Conservation (phyloP, 2,888 invertebrate species). For the Entomobrya proxima region DNA sequence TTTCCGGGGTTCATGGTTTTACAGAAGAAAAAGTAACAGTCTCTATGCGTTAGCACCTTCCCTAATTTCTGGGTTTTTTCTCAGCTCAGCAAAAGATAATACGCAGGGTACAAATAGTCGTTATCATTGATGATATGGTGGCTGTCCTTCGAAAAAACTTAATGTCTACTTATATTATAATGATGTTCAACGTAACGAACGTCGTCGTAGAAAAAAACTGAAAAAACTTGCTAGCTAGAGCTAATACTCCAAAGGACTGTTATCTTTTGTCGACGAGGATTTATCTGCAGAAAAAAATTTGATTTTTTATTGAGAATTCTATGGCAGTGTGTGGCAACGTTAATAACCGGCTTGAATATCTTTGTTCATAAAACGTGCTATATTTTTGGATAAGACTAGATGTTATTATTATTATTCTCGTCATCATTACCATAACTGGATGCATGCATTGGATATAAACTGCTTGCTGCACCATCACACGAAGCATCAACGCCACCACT, state of each 20-base stretch:
- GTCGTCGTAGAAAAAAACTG: background rate
- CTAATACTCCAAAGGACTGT: background rate
- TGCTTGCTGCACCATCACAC: background rate
- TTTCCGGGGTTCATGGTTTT: no score
- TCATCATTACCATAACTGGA: constrained; percentile 25
- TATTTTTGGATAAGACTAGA: constrained; percentile 16
- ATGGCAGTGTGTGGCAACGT: background rate
- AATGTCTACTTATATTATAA: constrained; percentile 58
- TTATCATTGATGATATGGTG: constrained; percentile 53
- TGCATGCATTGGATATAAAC: background rate
- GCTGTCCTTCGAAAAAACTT: constrained; percentile 20
- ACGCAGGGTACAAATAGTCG: no score
- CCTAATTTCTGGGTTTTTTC: no score
- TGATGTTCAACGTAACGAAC: constrained; percentile 41
- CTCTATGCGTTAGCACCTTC: no score
- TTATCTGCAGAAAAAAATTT: constrained; percentile 17
- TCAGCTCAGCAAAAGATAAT: no score
- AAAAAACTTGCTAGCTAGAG: background rate
- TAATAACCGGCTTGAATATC: constrained; percentile 2
- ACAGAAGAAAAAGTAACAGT: no score
- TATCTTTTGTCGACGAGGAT: background rate
- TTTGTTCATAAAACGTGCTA: background rate
- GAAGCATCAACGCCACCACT: background rate
- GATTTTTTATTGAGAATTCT: constrained; percentile 28
- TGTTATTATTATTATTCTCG: constrained; percentile 28